Evolutionary conservation across 2,888 invertebrate genomes (phyloP).

Genomic region (Adelognathus sp.): DNA sequence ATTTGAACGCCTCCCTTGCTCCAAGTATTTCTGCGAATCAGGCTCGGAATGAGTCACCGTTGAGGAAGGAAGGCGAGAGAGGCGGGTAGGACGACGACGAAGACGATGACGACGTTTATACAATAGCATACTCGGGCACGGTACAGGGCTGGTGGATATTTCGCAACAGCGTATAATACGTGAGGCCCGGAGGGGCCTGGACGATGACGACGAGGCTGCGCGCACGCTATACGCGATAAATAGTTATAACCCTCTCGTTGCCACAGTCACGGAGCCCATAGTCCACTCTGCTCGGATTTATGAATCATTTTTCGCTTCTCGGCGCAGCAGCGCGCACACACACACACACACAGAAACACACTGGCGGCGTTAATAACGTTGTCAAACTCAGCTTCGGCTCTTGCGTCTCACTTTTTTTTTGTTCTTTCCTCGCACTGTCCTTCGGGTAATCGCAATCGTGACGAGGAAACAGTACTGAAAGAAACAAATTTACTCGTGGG

Average conservation of each 20-base stretch:
- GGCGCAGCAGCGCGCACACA: no score
- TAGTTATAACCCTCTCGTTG: constrained; percentile 34
- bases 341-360: not conserved
- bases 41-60: constrained; percentile 31
- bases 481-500: not conserved
- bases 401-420: not conserved
- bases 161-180: constrained; percentile 30
- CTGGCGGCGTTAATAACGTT: not conserved
- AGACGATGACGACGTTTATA: constrained; percentile 19
- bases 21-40: constrained; percentile 32
- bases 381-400: not conserved
- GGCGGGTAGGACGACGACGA: constrained; percentile 6
- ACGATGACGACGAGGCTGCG: constrained; percentile 23
- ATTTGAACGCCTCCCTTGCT: not conserved
- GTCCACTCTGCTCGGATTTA: constrained; percentile 40
- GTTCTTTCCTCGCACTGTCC: not conserved
- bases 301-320: constrained; percentile 30
- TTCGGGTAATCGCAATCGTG: not conserved
- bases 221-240: constrained; percentile 35
- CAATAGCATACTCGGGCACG: constrained; percentile 3
- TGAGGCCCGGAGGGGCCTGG: constrained; percentile 17
- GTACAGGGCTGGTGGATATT: constrained; percentile 26
- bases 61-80: constrained; percentile 7
- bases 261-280: constrained; percentile 14
- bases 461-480: not conserved